Conservation (phyloP, 2,113 vertebrate genomes). For the Saguinus imperator region DNA sequence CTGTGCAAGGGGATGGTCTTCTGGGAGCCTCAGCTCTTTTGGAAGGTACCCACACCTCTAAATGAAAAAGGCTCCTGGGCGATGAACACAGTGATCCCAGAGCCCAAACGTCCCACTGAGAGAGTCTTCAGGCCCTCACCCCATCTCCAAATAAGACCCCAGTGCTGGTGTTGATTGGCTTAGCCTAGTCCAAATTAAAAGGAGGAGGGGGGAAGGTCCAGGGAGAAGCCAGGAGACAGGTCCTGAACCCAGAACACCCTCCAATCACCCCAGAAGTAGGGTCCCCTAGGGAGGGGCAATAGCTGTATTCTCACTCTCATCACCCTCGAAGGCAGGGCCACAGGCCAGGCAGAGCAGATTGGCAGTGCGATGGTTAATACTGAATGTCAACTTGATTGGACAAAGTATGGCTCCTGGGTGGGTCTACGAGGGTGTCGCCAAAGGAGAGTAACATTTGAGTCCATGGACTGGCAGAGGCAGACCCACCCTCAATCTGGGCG, state of each 20-base stretch:
- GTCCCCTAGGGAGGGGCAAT: neutral
- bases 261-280: neutral
- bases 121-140: neutral
- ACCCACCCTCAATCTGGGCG: no score
- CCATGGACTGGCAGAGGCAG: no score
- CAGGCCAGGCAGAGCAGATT: rapidly evolving
- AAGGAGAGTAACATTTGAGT: no score
- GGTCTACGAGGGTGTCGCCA: no score
- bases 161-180: rapidly evolving
- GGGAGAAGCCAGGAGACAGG: neutral
- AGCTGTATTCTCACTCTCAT: neutral
- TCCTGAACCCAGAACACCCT: neutral
- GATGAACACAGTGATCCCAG: rapidly evolving
- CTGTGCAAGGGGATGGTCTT: neutral
- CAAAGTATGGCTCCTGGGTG: no score
- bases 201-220: neutral
- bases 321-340: neutral
- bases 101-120: neutral
- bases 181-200: neutral
- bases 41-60: rapidly evolving
- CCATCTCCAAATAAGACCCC: rapidly evolving
- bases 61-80: neutral
- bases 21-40: neutral
- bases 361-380: no score
- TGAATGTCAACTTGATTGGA: no score